Base-by-base conservation (phyloP, 2,888 invertebrate species). In the Hemicrepidius hirtus region DNA sequence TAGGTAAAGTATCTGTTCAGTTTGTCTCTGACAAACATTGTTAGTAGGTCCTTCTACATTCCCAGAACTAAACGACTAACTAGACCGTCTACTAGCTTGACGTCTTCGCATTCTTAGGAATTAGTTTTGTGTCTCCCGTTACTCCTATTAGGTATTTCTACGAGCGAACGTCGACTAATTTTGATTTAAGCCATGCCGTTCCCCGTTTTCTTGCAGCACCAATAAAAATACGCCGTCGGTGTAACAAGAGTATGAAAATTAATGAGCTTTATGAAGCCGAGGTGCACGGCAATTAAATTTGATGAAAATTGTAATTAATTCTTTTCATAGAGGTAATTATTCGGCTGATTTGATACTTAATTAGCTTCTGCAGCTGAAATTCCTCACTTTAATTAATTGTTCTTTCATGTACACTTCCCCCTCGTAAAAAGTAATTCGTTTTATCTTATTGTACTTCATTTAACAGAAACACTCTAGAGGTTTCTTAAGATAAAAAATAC, bases 1-100 rank as follows among this genome's bases (percentile, higher is more conserved):
- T 80, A 79, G 78, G 79, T 78, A 80, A 81, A 80, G 79, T 80
- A 80, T 80, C 76, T 77, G 78, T 79, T 80, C 78, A 80, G 77
- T 81, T 80, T 75, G 75, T 75, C 75, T 75, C 77, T 74, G 75
- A 74, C 78, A 79, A 80, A 78, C 80, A 78, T 78, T 78, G 78
- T 78, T 78, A 76, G 73, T 68, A 64, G 72, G 68, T 68, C 63
- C 68, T 71, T 60, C 40, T 53, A 24, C 68, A 68, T 68, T 63
- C 68, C 63, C 46, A 50, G 57, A 64, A 68, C 72, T 64, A 68
- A 72, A 72, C 68, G 72, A 68, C 68, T 62, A 72, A 63, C 72
- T 55, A 68, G 53, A 41, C 41, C 41, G 53, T 44, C 59, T 21
- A 49, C 16, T 37, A 59, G 21, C 46, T 41, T 57, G 60, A 60